These are phyloP conservation scores for Monochamus alternatus DNA, from an alignment of 2,888 invertebrate species.

Conservation along the genomic window DNA sequence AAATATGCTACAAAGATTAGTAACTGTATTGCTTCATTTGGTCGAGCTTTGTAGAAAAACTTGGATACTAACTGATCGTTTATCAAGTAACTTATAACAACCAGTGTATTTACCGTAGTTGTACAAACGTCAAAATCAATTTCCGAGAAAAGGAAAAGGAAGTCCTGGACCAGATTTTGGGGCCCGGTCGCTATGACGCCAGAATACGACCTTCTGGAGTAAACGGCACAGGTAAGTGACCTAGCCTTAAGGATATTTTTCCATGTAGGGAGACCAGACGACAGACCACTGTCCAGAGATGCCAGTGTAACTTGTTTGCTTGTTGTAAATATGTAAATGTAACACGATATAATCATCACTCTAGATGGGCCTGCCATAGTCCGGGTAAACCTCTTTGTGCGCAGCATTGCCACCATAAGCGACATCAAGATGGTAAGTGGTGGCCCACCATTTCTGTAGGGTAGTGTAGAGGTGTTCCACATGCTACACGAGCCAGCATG, in stretches of 20 bases:
- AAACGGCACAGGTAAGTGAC: constrained; percentile 90
- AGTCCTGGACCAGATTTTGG: constrained; percentile 93
- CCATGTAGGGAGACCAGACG: constrained; percentile 51
- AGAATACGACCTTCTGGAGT: constrained; percentile 94
- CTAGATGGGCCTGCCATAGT: constrained; percentile 95
- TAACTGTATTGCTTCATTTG: too few relatives aligned
- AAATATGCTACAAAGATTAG: too few relatives aligned
- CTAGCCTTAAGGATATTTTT: constrained; percentile 43
- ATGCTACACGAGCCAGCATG: constrained; percentile 68
- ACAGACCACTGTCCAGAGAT: constrained; percentile 51
- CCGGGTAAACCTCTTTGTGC: constrained; percentile 97
- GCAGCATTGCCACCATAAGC: constrained; percentile 98
- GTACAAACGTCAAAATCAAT: constrained; percentile 87
- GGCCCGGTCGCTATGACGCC: constrained; percentile 92
- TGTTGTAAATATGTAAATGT: constrained; percentile 66
- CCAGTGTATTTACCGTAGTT: constrained; percentile 71
- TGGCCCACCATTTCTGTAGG: constrained; percentile 66
- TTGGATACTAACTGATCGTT: not conserved
- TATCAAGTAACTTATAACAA: not conserved
- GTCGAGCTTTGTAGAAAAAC: not conserved
- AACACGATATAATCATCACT: constrained; percentile 72
- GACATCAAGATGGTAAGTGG: constrained; percentile 99
- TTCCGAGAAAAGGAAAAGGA: constrained; percentile 96
- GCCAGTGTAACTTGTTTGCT: constrained; percentile 59
- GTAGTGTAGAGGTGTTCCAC: constrained; percentile 66